phyloP scores from a whole-genome alignment of 2,888 invertebrate species.

The Ochropacha duplaris region DNA sequence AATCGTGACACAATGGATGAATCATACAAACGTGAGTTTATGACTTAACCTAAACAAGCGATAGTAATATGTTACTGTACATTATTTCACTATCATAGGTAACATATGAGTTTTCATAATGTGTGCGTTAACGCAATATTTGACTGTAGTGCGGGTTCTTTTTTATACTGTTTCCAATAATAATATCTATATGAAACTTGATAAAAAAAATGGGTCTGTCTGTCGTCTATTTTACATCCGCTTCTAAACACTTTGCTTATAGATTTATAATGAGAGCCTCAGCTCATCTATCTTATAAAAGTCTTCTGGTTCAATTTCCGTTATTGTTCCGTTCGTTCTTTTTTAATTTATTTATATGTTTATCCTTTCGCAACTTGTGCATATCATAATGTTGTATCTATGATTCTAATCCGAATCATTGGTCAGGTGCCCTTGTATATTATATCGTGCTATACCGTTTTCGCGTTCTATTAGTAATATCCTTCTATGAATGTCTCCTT shows the following conservation, averaged over 20 bases:
- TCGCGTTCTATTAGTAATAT: background rate
- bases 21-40: conserved; percentile 2
- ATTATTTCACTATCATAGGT: background rate
- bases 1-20: conserved; percentile 6
- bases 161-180: background rate
- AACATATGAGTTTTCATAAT: background rate
- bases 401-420: conserved; percentile 47
- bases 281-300: too few relatives aligned
- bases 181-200: too few relatives aligned
- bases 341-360: too few relatives aligned
- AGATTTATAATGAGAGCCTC: too few relatives aligned
- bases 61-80: background rate
- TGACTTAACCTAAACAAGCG: background rate
- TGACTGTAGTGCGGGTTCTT: too few relatives aligned
- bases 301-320: too few relatives aligned
- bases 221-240: too few relatives aligned
- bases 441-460: conserved; percentile 17
- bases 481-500: background rate
- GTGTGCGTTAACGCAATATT: too few relatives aligned
- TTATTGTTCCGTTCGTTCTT: too few relatives aligned
- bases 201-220: too few relatives aligned
- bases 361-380: too few relatives aligned
- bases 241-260: too few relatives aligned
- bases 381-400: conserved; percentile 30
- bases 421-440: conserved; percentile 39